phyloP scores from a whole-genome alignment of 2,888 invertebrate species.

The Matsumyia berberina region DNA sequence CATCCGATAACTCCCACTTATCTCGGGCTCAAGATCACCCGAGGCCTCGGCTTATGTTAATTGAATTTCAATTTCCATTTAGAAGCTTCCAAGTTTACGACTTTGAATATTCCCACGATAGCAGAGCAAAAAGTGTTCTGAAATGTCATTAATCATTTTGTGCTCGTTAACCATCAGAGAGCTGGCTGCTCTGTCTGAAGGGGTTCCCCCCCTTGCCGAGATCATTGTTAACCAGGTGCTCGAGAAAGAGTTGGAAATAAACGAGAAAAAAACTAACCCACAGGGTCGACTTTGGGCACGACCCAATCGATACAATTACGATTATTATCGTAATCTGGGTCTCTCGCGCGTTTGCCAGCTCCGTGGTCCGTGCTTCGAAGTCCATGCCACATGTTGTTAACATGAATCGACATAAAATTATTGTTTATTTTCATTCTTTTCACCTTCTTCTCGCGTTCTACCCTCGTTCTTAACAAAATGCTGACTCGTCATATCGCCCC shows the following conservation, averaged over 20 bases:
- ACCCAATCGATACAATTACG: conserved; percentile 76
- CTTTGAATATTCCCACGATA: conserved; percentile 67
- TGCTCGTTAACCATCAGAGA: conserved; percentile 54
- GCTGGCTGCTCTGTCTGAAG: background rate
- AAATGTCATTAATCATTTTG: conserved; percentile 69
- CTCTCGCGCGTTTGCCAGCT: conserved; percentile 29
- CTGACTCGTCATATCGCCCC: conserved; percentile 49
- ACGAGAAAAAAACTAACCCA: conserved; percentile 34
- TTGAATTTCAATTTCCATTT: conserved; percentile 60
- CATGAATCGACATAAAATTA: conserved; percentile 68
- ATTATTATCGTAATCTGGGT: conserved; percentile 73
- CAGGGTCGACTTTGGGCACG: conserved; percentile 72
- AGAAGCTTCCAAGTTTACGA: conserved; percentile 54
- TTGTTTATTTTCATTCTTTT: conserved; percentile 52
- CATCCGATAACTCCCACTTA: conserved; percentile 49
- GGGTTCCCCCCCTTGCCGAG: background rate
- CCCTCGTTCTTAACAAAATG: conserved; percentile 53
- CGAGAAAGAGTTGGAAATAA: conserved; percentile 19
- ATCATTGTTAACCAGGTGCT: conserved; percentile 63
- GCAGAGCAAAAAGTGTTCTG: conserved; percentile 21
- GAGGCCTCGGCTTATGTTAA: conserved; percentile 50
- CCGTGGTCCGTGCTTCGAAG: background rate
- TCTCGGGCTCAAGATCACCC: conserved; percentile 47
- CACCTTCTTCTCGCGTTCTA: conserved; percentile 27
- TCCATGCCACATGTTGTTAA: conserved; percentile 41